Percentiles rank a stretch among this genome's conserved stretches.
phyloP scores from a whole-genome alignment of 2,113 vertebrate species.

The Protobothrops mucrosquamatus region DNA sequence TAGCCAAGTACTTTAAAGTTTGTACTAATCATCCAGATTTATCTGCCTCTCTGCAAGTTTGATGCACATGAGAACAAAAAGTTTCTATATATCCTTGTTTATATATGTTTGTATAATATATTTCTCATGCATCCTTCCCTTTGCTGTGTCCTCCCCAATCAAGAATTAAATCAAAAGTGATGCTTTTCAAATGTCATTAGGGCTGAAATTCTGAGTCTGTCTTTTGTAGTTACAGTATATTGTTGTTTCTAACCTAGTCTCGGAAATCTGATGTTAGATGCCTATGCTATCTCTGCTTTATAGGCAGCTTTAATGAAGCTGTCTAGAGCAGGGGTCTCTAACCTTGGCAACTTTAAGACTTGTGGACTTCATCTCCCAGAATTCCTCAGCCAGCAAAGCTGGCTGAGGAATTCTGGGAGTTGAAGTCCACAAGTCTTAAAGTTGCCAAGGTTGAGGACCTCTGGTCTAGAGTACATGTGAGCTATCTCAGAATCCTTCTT shows the following conservation, averaged over 20 bases:
- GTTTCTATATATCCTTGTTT: constrained; percentile 31
- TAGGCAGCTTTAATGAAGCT: background rate
- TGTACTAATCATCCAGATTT: background rate
- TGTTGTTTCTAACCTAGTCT: background rate
- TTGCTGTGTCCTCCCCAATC: background rate
- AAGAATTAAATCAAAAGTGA: background rate
- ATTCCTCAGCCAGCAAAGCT: background rate
- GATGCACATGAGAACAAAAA: background rate
- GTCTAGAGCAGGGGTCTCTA: too few species aligned
- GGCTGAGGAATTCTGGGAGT: too few species aligned
- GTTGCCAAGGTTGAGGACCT: too few species aligned
- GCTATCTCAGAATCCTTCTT: background rate
- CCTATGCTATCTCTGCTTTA: background rate
- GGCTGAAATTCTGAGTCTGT: background rate
- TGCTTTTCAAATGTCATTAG: background rate
- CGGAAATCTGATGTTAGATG: background rate
- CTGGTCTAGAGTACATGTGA: background rate
- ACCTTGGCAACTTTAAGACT: too few species aligned
- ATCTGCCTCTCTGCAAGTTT: background rate
- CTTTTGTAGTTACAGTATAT: background rate
- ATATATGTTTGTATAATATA: background rate
- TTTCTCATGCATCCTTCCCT: background rate
- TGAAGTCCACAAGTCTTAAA: too few species aligned
- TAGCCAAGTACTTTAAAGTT: constrained; percentile 57
- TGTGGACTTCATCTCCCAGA: too few species aligned